Base-by-base conservation (phyloP, 2,797 vertebrate genomes). In the Propithecus deckenii region DNA sequence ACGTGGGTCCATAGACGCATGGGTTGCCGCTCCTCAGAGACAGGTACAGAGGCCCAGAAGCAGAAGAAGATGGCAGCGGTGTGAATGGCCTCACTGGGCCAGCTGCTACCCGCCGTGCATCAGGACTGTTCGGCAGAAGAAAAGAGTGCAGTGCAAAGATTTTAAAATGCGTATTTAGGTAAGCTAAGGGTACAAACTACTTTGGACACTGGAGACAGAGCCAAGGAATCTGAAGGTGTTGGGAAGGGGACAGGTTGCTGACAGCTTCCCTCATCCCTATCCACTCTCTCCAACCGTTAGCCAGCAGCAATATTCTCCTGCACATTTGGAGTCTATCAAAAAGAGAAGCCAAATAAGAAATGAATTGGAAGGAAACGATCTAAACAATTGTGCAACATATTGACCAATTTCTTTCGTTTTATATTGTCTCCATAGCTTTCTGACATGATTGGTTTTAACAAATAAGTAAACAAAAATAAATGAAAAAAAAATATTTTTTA, bases 391-490 rank as follows among this genome's bases (percentile, higher is more conserved):
- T 63, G 38, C 13, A 35, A 52, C 2, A n/a, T 91, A 81, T 83
- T 67, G 11, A 38, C 84, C 61, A 95, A 81, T 61, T 67, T 25
- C 23, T 72, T 89, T 86, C 88, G 87, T 94, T 94, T 97, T 89
- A 69, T 78, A 75, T 74, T 13, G 12, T 89, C 89, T 80, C 75
- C 28, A 75, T 48, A 48, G 86, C 18, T 96, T 88, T 96, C 63
- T 75, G 48, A 86, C 9, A 28, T 91, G 59, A 90, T 55, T 48
- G 20, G 52, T 86, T 80, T 97, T 59, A 96, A 78, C 13, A 48
- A 92, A 63, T 72, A 83, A 91, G 52, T 59, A 55, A 94, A 89
- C 52, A 91, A 95, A 91, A 95, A 63, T 79, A 83, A 79, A 59
- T 52, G 15, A 65, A 78, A 76, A 84, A 84, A 69, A 38, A 65